Percentiles rank a stretch among this genome's conserved stretches.
These are phyloP conservation scores for Heliconius eleuchia DNA, from an alignment of 1,140 invertebrate species.

Conservation along the genomic window DNA sequence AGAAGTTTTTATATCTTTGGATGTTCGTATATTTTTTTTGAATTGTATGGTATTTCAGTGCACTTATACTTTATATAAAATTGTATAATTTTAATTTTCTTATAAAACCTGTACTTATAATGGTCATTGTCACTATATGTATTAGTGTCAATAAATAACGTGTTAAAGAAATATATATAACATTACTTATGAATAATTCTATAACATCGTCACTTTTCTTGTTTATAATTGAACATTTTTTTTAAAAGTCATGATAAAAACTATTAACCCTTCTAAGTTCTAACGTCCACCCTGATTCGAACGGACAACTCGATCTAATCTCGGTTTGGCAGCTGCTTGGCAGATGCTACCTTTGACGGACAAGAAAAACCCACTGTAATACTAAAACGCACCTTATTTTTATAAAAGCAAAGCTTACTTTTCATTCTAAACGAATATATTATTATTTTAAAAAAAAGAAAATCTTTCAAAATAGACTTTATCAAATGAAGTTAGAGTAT, in stretches of 20 bases:
- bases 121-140: neutral
- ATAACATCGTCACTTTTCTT: neutral
- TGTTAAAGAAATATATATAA: too few relatives aligned
- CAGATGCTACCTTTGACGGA: constrained; percentile 59
- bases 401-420: neutral
- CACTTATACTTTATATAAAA: neutral
- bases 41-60: neutral
- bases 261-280: constrained; percentile 54
- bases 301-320: constrained; percentile 67
- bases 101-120: neutral
- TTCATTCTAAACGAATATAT: neutral
- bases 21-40: neutral
- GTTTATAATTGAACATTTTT: constrained; percentile 5
- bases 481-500: constrained; percentile 18
- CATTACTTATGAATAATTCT: neutral
- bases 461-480: constrained; percentile 23
- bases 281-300: constrained; percentile 52
- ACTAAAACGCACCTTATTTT: constrained; percentile 35
- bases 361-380: constrained; percentile 37
- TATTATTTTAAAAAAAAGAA: constrained; percentile 25
- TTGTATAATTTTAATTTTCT: neutral
- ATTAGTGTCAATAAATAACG: neutral
- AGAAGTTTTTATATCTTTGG: neutral
- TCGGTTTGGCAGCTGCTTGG: constrained; percentile 58
- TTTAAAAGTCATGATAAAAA: constrained; percentile 41